Evolutionary conservation across 2,113 vertebrate genomes (phyloP), one percentile per base, ranked within the genome.

Genomic region (Polypterus bichir): DNA sequence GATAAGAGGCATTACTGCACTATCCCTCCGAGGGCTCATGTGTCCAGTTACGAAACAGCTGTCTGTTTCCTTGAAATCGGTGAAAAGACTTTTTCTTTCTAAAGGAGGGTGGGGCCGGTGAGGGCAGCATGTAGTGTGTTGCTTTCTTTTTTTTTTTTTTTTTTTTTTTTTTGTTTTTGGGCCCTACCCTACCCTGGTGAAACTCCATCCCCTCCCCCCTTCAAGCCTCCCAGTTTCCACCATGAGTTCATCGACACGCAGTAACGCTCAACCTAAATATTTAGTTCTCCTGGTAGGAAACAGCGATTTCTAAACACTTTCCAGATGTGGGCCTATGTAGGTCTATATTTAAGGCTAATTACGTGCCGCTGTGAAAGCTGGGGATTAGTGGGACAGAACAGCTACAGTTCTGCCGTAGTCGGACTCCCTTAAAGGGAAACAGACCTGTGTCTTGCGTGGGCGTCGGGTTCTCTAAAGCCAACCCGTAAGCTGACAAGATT

Each of bases 201-300:
- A n/a, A 8, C 44, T 59, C 9, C 9, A 59, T 27, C 54, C 52
- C 52, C n/a, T 53, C n/a, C 52, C 52, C n/a, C 52, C 52, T n/a
- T 53, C 52, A 55, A 51, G 70, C 45, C 53, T 44, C 11, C 59
- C 69, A 60, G 46, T 52, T 68, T 62, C 10, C 63, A 65, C 64
- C 77, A 77, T 71, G 76, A 77, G 81, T 82, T 83, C 83, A 83
- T 87, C 84, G 82, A 84, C 82, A 83, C 73, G 75, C 80, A 85
- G 81, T 83, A 82, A 88, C 83, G 84, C 83, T 83, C 77, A 87
- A 88, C 83, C 82, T 87, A 87, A 88, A 88, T 87, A 87, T 88
- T 86, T 86, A 86, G 84, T 78, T 74, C 79, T 81, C 81, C 71
- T 84, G 81, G 86, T 86, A 84, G 86, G 84, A 87, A 85, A 85